phyloP scores from a whole-genome alignment of 2,113 vertebrate species.

The Nothoprocta perdicaria region DNA sequence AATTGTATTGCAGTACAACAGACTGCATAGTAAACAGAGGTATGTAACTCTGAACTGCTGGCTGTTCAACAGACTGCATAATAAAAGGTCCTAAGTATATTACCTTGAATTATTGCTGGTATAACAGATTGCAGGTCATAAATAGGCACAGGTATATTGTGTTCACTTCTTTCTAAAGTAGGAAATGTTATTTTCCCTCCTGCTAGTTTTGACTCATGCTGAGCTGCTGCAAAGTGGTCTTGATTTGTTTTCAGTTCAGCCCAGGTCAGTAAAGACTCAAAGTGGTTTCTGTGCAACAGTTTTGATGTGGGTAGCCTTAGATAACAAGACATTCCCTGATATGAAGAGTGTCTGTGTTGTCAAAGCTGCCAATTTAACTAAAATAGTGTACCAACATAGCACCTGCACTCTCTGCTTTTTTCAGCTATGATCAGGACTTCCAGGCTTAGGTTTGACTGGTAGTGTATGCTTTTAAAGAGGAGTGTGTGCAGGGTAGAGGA shows the following conservation, averaged over 20 bases:
- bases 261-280: neutral
- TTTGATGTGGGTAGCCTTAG: neutral
- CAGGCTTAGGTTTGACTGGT: neutral
- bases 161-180: neutral
- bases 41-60: neutral
- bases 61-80: neutral
- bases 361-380: neutral
- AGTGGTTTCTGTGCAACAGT: neutral
- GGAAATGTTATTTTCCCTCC: neutral
- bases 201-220: neutral
- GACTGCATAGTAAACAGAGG: conserved; percentile 2
- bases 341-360: neutral
- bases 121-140: neutral
- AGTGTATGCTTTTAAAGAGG: neutral
- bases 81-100: neutral
- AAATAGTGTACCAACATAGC: neutral
- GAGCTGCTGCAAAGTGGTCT: neutral
- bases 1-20: neutral
- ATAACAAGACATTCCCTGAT: neutral
- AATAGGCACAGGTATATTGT: neutral
- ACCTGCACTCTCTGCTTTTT: neutral
- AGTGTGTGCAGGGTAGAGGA: neutral
- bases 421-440: neutral
- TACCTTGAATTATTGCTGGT: neutral
- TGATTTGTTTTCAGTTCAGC: neutral